A percentile compares a stretch with the other conserved stretches of the same genome.
These are phyloP conservation scores for Nephrotoma flavescens DNA, from an alignment of 2,888 invertebrate species.

Conservation along the genomic window DNA sequence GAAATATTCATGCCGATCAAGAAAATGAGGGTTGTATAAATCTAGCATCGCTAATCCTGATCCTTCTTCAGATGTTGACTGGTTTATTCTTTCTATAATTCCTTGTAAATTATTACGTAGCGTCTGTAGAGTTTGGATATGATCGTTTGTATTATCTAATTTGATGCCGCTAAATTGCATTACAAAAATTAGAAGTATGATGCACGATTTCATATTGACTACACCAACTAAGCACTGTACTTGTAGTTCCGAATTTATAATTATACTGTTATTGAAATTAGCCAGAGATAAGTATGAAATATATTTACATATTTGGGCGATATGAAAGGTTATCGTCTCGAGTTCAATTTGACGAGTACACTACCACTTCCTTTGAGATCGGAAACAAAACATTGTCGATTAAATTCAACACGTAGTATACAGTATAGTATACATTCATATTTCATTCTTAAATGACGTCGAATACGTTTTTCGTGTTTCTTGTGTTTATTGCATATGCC, in stretches of 20 bases:
- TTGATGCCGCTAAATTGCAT: neutral
- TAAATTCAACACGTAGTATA: no score
- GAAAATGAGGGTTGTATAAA: neutral
- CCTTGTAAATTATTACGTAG: neutral
- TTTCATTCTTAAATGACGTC: neutral
- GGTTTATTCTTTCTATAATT: neutral
- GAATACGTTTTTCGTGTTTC: neutral
- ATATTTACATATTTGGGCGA: neutral
- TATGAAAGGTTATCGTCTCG: neutral
- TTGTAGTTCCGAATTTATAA: neutral
- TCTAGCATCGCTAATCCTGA: neutral
- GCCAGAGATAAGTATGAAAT: neutral
- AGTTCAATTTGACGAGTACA: no score
- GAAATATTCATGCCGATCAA: neutral
- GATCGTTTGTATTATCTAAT: neutral
- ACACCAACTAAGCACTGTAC: neutral
- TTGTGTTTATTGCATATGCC: neutral
- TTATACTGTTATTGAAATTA: neutral
- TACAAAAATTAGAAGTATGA: neutral
- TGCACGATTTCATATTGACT: neutral
- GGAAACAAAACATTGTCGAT: no score
- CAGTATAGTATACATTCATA: no score
- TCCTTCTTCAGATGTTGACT: neutral
- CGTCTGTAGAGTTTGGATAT: neutral
- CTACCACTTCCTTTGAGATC: no score